Evolutionary conservation across 2,113 vertebrate genomes (phyloP).

Genomic region (Oncorhynchus mykiss): DNA sequence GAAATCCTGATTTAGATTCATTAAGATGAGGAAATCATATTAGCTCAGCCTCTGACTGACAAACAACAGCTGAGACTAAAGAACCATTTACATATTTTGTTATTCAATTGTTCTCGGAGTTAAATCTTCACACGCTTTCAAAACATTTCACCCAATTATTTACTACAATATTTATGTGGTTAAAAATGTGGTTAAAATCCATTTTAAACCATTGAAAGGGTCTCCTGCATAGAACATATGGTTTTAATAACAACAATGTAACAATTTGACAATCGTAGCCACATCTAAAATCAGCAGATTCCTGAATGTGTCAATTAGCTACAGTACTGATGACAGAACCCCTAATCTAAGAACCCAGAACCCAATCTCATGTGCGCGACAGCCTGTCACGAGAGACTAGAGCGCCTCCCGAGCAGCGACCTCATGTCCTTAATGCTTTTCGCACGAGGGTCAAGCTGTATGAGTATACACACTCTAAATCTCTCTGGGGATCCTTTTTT

Average conservation of each 20-base stretch:
- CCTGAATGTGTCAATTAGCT: conserved; percentile 51
- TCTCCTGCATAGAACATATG: conserved; percentile 61
- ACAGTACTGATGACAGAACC: conserved; percentile 37
- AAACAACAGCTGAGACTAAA: conserved; percentile 6
- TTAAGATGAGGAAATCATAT: conserved; percentile 1
- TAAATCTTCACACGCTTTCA: conserved; percentile 43
- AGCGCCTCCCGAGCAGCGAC: conserved; percentile 48
- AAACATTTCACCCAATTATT: conserved; percentile 57
- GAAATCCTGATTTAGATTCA: background rate
- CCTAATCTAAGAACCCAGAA: conserved; percentile 17
- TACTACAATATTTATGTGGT: conserved; percentile 51
- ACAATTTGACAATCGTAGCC: conserved; percentile 64
- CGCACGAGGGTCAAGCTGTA: conserved; percentile 37
- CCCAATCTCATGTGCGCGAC: conserved; percentile 12
- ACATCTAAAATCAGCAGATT: conserved; percentile 70
- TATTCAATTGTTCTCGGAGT: conserved; percentile 48
- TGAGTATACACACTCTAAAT: conserved; percentile 44
- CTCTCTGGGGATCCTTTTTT: conserved; percentile 31
- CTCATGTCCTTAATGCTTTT: conserved; percentile 26
- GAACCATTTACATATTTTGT: conserved; percentile 10
- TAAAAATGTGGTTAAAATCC: conserved; percentile 18
- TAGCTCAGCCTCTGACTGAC: background rate
- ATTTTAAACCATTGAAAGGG: conserved; percentile 28
- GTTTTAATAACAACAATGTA: conserved; percentile 68
- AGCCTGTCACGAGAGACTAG: background rate